Conservation (phyloP, 2,113 vertebrate genomes). For the Gyps fulvus region DNA sequence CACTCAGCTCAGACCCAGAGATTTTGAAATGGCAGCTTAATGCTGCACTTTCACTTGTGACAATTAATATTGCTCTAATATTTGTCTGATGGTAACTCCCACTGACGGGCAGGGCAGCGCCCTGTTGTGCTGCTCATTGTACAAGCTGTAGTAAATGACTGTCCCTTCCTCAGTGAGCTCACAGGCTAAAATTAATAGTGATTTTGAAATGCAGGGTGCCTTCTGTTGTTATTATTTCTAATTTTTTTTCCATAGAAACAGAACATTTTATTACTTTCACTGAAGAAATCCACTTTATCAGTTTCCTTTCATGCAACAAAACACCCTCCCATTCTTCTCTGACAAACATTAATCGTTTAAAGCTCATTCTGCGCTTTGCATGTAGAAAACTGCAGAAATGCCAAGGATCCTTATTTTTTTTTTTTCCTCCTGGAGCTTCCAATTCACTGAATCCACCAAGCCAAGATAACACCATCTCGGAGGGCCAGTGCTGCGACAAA, state of each 20-base stretch:
- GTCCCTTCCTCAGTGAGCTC: conserved; percentile 46
- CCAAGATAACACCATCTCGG: conserved; percentile 22
- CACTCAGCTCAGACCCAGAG: background rate
- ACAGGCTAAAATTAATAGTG: conserved; percentile 29
- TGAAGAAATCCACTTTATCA: conserved; percentile 30
- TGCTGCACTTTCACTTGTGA: background rate
- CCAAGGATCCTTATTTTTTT: conserved; percentile 10
- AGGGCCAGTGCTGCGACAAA: background rate
- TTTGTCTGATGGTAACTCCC: conserved; percentile 18
- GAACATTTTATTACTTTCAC: conserved; percentile 24
- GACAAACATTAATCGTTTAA: background rate
- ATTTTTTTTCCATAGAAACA: conserved; percentile 17
- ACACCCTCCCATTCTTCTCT: background rate
- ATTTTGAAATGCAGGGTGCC: background rate
- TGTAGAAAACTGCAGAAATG: conserved; percentile 15
- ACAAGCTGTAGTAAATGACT: background rate
- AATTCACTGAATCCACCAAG: conserved; percentile 43
- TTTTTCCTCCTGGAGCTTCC: conserved; percentile 32
- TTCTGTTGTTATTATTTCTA: background rate
- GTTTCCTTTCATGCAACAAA: conserved; percentile 28
- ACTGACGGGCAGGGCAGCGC: background rate
- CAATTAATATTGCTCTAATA: conserved; percentile 31
- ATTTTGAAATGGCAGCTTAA: background rate
- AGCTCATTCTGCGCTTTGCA: background rate
- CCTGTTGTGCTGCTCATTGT: conserved; percentile 40